Evolutionary conservation across 2,888 invertebrate species (phyloP).

Genomic region (Callosobruchus maculatus): DNA sequence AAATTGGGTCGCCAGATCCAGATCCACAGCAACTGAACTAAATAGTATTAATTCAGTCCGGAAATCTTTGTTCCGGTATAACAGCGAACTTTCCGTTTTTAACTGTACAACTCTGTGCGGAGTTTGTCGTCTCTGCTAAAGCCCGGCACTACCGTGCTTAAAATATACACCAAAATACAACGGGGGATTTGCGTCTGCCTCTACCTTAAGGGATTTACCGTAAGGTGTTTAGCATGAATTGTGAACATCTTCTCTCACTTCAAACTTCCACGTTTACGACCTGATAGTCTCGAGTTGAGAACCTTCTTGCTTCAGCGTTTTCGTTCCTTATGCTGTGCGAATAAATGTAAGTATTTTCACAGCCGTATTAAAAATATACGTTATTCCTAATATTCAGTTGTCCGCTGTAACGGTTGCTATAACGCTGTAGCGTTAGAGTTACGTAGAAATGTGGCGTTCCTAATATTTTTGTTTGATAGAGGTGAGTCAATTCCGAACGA

Average conservation of each 20-base stretch:
- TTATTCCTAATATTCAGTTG: too few species aligned
- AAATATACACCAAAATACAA: neutral
- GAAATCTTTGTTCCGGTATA: neutral
- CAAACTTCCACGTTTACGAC: neutral
- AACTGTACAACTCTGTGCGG: neutral
- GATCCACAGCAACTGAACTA: neutral
- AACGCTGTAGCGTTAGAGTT: too few species aligned
- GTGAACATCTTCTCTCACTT: neutral
- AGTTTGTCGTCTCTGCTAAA: neutral
- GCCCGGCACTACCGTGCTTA: neutral
- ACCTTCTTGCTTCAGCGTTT: neutral
- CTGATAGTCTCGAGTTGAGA: neutral
- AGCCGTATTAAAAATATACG: too few species aligned
- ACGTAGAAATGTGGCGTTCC: too few species aligned
- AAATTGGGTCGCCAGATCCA: too few species aligned
- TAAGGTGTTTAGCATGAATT: neutral
- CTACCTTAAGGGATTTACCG: neutral
- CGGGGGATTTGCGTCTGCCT: neutral
- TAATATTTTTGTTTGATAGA: too few species aligned
- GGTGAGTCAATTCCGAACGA: too few species aligned
- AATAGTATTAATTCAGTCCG: constrained; percentile 6
- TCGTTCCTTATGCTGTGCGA: neutral
- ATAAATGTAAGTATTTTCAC: neutral
- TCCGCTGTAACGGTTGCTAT: too few species aligned
- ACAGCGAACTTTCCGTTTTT: neutral